Conservation (phyloP, 2,797 vertebrate genomes). For the Myotis myotis region DNA sequence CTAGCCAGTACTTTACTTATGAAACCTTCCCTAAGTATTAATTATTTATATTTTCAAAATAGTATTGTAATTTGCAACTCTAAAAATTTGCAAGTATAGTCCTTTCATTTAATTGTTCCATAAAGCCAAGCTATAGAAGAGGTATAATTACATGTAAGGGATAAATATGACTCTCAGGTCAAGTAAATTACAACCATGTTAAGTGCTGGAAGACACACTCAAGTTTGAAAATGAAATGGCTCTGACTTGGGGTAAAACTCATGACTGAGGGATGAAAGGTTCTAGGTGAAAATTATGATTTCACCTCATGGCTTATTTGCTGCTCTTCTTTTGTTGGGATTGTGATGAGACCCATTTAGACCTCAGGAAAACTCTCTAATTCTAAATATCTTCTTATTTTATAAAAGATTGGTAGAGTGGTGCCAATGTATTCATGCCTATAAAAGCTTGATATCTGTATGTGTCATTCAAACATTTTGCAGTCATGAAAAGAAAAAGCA, state of each 20-base stretch:
- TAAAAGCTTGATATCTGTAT: slow-evolving; percentile 33
- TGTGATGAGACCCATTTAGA: slow-evolving; percentile 70
- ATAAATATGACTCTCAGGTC: slow-evolving; percentile 70
- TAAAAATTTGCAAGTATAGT: slow-evolving; percentile 10
- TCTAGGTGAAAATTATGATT: slow-evolving; percentile 72
- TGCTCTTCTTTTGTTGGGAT: slow-evolving; percentile 64
- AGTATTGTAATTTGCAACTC: slow-evolving; percentile 50
- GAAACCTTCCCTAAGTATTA: slow-evolving; percentile 19
- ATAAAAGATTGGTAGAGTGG: slow-evolving; percentile 31
- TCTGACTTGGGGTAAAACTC: slow-evolving; percentile 16
- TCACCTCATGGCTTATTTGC: slow-evolving; percentile 69
- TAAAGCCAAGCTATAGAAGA: slow-evolving; percentile 60
- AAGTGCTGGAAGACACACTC: slow-evolving; percentile 51
- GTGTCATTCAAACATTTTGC: slow-evolving; percentile 35
- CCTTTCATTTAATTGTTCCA: slow-evolving; percentile 47
- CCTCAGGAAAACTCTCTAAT: slow-evolving; percentile 63
- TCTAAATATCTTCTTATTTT: slow-evolving; percentile 59
- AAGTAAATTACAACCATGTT: slow-evolving; percentile 40
- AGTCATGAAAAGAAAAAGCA: slow-evolving; percentile 60
- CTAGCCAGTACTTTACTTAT: background rate
- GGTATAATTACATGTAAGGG: slow-evolving; percentile 62
- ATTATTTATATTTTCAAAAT: slow-evolving; percentile 32
- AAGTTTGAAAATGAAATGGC: slow-evolving; percentile 57
- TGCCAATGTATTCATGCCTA: slow-evolving; percentile 43
- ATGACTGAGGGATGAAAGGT: slow-evolving; percentile 44